Evolutionary conservation across 2,797 vertebrate genomes (phyloP), one percentile per base, ranked within the genome.

Genomic region (Tenualosa ilisha): DNA sequence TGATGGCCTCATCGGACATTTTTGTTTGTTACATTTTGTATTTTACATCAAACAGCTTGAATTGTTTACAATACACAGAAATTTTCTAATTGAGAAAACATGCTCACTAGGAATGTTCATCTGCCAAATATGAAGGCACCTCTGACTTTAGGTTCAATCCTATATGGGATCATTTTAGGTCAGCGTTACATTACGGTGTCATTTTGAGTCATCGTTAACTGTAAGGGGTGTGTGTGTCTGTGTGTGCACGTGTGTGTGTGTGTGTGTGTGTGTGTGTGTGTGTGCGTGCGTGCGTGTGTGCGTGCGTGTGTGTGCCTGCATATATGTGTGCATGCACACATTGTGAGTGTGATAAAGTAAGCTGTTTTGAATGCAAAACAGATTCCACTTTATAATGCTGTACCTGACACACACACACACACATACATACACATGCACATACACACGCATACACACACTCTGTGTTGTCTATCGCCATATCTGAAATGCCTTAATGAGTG

Each of bases 401-500:
- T 22, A 75, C 63, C 68, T 79, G 31, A 59, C 11, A 51, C 50
- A 46, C 46, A 79, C 8, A 31, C 1, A 31, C 31, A 59, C 11
- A 51, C 50, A 46, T 2, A 79, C 8, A 31, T 31, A 31, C 31
- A 31, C 31, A 31, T 31, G 31, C 31, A 31, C 31, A 31, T 31
- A 31, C 31, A 31, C 31, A 31, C 31, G 31, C 31, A 31, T 31
- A 31, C 31, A 31, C 31, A 31, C 31, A 31, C 31, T 53, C 51
- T 24, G 85, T 86, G 86, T 90, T 72, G 31, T 49, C 51, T n/a
- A 12, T 87, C 9, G 6, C 37, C 54, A 86, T 81, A 84, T 83
- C 12, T 90, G 89, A 75, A 84, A 94, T 87, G 94, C 94, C 93
- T 95, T 95, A 95, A 93, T 81, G 22, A 56, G 79, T 59, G 26